Percentiles rank a stretch among this genome's conserved stretches.
phyloP scores from a whole-genome alignment of 2,113 vertebrate genomes.

The Steatornis caripensis region DNA sequence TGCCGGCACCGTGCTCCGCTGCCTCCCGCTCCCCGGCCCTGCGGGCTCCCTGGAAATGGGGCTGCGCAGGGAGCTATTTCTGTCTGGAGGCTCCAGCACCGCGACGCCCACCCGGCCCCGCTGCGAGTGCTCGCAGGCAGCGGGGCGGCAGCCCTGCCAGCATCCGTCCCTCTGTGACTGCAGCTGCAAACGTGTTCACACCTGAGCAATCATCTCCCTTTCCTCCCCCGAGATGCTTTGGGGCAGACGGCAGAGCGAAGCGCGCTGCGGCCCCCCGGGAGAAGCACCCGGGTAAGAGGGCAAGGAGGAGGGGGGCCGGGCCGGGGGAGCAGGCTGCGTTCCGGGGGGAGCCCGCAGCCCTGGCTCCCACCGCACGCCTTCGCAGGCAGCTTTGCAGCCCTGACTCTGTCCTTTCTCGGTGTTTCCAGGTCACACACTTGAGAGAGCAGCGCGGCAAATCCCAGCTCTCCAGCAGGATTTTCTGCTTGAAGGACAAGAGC shows the following conservation, averaged over 20 bases:
- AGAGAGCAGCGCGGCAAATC: neutral
- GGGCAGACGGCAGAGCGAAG: neutral
- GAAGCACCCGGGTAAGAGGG: neutral
- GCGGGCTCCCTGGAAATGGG: too few relatives aligned
- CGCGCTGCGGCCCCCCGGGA: neutral
- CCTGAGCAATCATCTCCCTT: neutral
- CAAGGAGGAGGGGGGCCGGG: neutral
- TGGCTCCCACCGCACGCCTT: rapidly evolving
- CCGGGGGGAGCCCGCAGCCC: neutral
- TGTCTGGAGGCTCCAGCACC: neutral
- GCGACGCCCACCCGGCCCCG: neutral
- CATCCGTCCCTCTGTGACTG: neutral
- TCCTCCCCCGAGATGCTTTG: neutral
- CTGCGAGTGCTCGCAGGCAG: neutral
- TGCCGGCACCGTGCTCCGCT: too few relatives aligned
- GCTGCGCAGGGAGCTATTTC: neutral
- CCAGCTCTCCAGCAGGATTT: neutral
- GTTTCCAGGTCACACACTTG: neutral
- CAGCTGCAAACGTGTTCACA: neutral
- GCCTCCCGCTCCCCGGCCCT: too few relatives aligned
- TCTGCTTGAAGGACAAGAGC: neutral
- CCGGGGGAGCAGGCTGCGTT: too few relatives aligned
- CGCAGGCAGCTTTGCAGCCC: neutral
- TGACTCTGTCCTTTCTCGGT: neutral
- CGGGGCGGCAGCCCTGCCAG: neutral